These are phyloP conservation scores for Hyles euphorbiae DNA, from an alignment of 1,140 invertebrate genomes.

Conservation along the genomic window DNA sequence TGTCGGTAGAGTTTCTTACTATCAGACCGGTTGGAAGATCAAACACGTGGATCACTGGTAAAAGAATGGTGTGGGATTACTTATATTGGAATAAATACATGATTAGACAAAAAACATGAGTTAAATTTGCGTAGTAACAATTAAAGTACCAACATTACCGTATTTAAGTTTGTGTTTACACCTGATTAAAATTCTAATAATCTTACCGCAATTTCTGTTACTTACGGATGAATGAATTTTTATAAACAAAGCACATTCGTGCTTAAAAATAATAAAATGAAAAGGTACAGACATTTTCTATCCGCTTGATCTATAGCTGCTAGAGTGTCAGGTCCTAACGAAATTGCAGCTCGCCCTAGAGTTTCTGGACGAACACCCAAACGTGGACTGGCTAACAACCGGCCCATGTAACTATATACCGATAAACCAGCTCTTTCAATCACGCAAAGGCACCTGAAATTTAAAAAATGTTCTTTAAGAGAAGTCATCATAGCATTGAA, in stretches of 20 bases:
- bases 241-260: not conserved
- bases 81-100: conserved; percentile 4
- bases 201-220: too few relatives aligned
- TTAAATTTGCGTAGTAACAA: not conserved
- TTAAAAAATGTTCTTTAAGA: not conserved
- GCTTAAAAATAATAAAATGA: too few relatives aligned
- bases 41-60: conserved; percentile 88
- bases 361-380: conserved; percentile 80
- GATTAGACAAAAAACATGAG: not conserved
- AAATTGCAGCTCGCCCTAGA: conserved; percentile 69
- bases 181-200: too few relatives aligned
- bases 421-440: conserved; percentile 86
- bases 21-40: conserved; percentile 84
- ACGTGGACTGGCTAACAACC: conserved; percentile 85
- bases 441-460: conserved; percentile 87
- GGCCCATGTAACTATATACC: conserved; percentile 93
- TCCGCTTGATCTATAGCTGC: conserved; percentile 89
- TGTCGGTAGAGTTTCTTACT: conserved; percentile 76
- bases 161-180: too few relatives aligned
- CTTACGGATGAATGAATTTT: too few relatives aligned
- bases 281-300: conserved; percentile 80
- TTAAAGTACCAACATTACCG: too few relatives aligned
- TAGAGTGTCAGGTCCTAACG: conserved; percentile 88
- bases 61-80: conserved; percentile 5
- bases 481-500: too few relatives aligned